Percentiles rank a stretch among this genome's conserved stretches.
phyloP scores from a whole-genome alignment of 1,140 invertebrate species.

The Lepidurus arcticus region DNA sequence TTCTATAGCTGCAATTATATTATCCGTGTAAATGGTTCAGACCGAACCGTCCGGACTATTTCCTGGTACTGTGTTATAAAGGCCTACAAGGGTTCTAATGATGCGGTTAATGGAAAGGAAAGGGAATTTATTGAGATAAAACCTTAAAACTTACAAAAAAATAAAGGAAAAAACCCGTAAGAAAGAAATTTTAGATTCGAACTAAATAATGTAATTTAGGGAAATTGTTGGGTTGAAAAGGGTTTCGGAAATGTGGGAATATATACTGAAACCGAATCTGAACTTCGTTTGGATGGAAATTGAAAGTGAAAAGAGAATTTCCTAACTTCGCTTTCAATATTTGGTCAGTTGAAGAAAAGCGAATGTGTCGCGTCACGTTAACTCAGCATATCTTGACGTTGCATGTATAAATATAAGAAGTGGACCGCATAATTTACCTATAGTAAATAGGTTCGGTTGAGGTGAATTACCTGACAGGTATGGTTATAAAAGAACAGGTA shows the following conservation, averaged over 20 bases:
- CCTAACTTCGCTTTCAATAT: not conserved
- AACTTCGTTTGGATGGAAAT: not conserved
- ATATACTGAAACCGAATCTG: too few relatives aligned
- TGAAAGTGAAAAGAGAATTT: not conserved
- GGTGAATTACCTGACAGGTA: not conserved
- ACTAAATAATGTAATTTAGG: not conserved
- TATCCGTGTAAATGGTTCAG: not conserved
- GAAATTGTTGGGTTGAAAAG: not conserved
- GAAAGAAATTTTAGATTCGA: too few relatives aligned
- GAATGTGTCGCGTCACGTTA: not conserved
- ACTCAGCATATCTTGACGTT: not conserved
- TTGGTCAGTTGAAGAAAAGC: not conserved
- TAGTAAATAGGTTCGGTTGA: slow-evolving; percentile 13
- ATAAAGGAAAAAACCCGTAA: not conserved
- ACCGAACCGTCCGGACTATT: not conserved
- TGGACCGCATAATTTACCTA: not conserved
- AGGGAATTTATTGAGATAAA: not conserved
- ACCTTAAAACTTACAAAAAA: not conserved
- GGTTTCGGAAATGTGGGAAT: too few relatives aligned
- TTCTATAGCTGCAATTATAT: slow-evolving; percentile 5
- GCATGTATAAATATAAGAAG: not conserved
- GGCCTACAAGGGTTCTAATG: not conserved
- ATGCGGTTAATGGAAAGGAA: not conserved
- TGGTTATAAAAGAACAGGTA: not conserved
- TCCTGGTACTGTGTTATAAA: not conserved